phyloP scores from a whole-genome alignment of 2,113 vertebrate genomes.

The Sardina pilchardus region DNA sequence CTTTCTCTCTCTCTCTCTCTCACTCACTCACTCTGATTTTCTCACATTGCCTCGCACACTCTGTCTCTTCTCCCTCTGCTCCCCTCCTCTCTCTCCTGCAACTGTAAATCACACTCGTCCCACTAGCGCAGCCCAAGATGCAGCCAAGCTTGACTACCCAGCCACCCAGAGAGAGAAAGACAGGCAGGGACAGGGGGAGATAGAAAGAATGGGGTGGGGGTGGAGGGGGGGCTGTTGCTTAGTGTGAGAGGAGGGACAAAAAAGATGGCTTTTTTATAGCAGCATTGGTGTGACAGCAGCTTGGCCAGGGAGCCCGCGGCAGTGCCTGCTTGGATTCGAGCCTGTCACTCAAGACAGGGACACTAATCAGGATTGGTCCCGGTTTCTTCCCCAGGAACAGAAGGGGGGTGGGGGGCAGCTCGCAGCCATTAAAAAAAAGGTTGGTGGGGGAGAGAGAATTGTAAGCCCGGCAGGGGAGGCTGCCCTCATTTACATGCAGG shows the following conservation, averaged over 20 bases:
- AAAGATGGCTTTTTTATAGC: slow-evolving; percentile 54
- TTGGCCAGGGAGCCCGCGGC: slow-evolving; percentile 67
- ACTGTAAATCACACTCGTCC: slow-evolving; percentile 67
- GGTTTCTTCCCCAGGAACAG: slow-evolving; percentile 59
- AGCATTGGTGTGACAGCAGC: slow-evolving; percentile 68
- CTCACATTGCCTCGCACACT: not conserved
- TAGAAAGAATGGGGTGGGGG: slow-evolving; percentile 29
- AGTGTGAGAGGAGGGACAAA: slow-evolving; percentile 28
- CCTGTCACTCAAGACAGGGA: slow-evolving; percentile 73
- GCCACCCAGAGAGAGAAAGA: slow-evolving; percentile 57
- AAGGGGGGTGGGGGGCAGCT: slow-evolving; percentile 52
- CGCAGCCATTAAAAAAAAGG: slow-evolving; percentile 65
- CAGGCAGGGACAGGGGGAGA: slow-evolving; percentile 50
- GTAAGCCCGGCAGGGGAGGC: slow-evolving; percentile 71
- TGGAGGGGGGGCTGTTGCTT: slow-evolving; percentile 17
- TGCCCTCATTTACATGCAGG: slow-evolving; percentile 80
- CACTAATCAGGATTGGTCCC: slow-evolving; percentile 75
- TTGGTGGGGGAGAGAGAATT: slow-evolving; percentile 56
- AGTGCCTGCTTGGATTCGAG: slow-evolving; percentile 67
- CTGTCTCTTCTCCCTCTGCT: not conserved
- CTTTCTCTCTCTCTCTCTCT: not conserved
- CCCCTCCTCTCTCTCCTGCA: slow-evolving; percentile 51
- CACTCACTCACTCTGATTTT: slow-evolving; percentile 40
- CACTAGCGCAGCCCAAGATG: slow-evolving; percentile 64
- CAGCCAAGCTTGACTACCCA: slow-evolving; percentile 58